Base-by-base conservation (phyloP, 1,140 invertebrate species). In the Metopolophium dirhodum region DNA sequence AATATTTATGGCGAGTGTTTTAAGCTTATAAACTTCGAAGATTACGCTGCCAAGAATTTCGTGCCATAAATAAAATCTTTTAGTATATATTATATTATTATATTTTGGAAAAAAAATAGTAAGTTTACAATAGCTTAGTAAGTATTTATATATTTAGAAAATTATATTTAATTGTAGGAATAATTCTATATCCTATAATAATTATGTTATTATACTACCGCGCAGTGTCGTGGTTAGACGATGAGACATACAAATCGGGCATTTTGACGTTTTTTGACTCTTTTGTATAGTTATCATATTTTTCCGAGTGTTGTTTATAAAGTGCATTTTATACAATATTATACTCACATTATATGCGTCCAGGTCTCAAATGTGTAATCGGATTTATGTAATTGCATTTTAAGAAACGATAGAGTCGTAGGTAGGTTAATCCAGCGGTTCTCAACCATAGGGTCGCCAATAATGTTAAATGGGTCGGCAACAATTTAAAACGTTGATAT, bases 1-100 rank as follows among this genome's bases (percentile, higher is more conserved):
- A 87, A 87, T 87, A 87, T 87, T 87, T 87, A 87, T 87, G 45
- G 47, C 47, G 45, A 49, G 86, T 87, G 86, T 87, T 49, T 87
- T 87, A 86, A 86, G 86, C n/a, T 87, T 87, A 87, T 49, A 87
- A 87, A 87, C 45, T 87, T 87, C 35, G 30, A 49, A 87, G 86
- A 87, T 87, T 87, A 87, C 47, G n/a, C n/a, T n/a, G 86, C 86
- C 45, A 87, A 87, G 86, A 87, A 87, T n/a, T 35, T 47, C 47
- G 18, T 30, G 86, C 9, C 11, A 8, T 87, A 87, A 87, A 87
- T 87, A 87, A 87, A 87, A 87, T 87, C 6, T 87, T 87, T 87
- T 85, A 49, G 45, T 7, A 22, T n/a, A 49, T 22, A 49, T 37
- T n/a, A 49, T 22, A 49, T 37, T 37, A 37, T 51, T 35, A 30